Base-by-base conservation (phyloP, 2,888 invertebrate genomes). In the Baccha elongata region DNA sequence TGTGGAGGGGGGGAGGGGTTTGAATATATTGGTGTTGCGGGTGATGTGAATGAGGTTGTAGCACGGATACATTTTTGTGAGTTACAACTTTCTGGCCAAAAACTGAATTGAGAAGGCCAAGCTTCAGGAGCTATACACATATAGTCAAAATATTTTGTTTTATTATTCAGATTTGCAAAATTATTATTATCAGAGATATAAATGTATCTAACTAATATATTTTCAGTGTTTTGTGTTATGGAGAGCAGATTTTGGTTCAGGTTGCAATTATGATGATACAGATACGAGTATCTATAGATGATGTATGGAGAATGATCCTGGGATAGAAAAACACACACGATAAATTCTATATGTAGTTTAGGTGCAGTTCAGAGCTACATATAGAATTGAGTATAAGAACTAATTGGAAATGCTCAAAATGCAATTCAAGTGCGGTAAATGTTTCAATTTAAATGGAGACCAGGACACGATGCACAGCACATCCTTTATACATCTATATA, bases 81-180 rank as follows among this genome's bases (percentile, higher is more conserved):
- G 15, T 8, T 21, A 11, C 29, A 35, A 37, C 17, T 58, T 58
- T 48, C 58, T 44, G 29, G 29, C 29, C 42, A 32, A 37, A 19
- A 52, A 62, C 23, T 48, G 23, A 13, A 21, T 10, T 13, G 8
- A 29, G 42, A n/a, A n/a, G 21, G 48, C 3, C 5, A 2, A 7
- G 29, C 50, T 23, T 58, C 13, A 48, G 58, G 52, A 35, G n/a
- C n/a, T 13, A n/a, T 37, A n/a, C 37, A n/a, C 8, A n/a, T 1
- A 3, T 3, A n/a, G 75, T 60, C 53, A 55, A 21, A 40, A 21
- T 53, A 26, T 35, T 67, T 50, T 67, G 65, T 60, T 75, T 75
- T 62, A 75, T 68, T 62, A 68, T 76, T 62, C 75, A 60, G 68
- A 76, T 76, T 53, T 69, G 21, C 46, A 60, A 62, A 76, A 69